Base-by-base conservation (phyloP, 2,113 vertebrate genomes). In the Girardinichthys multiradiatus region DNA sequence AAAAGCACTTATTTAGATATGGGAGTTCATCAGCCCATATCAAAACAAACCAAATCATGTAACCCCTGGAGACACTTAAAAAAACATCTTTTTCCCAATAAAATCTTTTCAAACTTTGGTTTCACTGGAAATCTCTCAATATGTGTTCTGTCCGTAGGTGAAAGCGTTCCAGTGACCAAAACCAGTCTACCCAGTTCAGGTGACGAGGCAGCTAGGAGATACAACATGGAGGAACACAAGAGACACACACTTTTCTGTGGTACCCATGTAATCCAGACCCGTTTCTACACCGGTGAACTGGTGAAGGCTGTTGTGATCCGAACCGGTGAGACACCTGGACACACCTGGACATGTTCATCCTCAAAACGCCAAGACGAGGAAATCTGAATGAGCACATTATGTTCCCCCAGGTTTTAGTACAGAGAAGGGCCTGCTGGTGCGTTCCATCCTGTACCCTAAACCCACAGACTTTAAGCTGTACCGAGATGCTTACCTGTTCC, bases 401-500 rank as follows among this genome's bases (percentile, higher is more conserved):
- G 39, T 48, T 27, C 51, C 83, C 39, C 61, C 88, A 99, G 97
- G 98, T 51, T 99, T 98, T 88, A 95, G 94, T 84, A 99, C 97
- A 69, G 95, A 97, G 57, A 99, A 99, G 90, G 98, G 98, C 68
- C 97, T 97, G 71, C 95, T 99, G 28, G 95, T 99, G 30, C 95
- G 96, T 69, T 98, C 96, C 70, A 99, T 99, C 89, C 86, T 99
- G 0, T 96, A 99, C 91, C 98, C 98, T 39, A 99, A 99, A 88
- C 98, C 98, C 82, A 98, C 96, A 4, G 96, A 99, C 88, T 98
- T 99, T 83, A 98, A 97, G 83, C 96, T 99, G 85, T 98, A 99
- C 93, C 94, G 95, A 68, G 98, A 99, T 61, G 97, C 98, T 39
- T 98, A 95, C 87, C 90, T 97, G 86, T 99, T 99, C 92, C 88